Conservation (phyloP, 1,140 invertebrate species). For the Periplaneta americana region DNA sequence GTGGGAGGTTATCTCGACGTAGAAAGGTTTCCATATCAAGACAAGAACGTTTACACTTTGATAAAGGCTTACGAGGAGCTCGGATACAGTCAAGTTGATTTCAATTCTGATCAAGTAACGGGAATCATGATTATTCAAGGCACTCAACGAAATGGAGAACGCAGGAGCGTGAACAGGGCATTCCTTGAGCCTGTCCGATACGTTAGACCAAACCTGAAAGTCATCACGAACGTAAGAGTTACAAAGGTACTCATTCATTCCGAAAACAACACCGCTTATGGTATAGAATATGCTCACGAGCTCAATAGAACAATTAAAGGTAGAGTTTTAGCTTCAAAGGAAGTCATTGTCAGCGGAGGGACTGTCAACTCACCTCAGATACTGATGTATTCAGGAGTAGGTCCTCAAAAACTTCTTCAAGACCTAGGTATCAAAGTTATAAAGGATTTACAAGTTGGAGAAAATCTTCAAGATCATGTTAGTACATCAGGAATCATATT, state of each 20-base stretch:
- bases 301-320: slow-evolving; percentile 27
- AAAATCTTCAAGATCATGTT: slow-evolving; percentile 68
- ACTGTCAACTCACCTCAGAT: slow-evolving; percentile 59
- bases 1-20: slow-evolving; percentile 38
- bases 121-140: slow-evolving; percentile 48
- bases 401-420: slow-evolving; percentile 51
- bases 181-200: slow-evolving; percentile 54
- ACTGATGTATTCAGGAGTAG: slow-evolving; percentile 62
- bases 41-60: slow-evolving; percentile 57
- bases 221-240: slow-evolving; percentile 57
- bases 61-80: slow-evolving; percentile 58
- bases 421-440: slow-evolving; percentile 40
- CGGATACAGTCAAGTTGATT: slow-evolving; percentile 62
- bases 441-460: slow-evolving; percentile 64
- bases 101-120: slow-evolving; percentile 63
- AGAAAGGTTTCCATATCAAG: slow-evolving; percentile 48
- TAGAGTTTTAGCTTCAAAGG: slow-evolving; percentile 33
- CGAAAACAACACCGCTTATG: slow-evolving; percentile 28
- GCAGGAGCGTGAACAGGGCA: slow-evolving; percentile 56
- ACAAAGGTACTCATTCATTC: slow-evolving; percentile 39
- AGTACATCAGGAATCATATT: slow-evolving; percentile 46
- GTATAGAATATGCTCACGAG: slow-evolving; percentile 41
- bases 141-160: slow-evolving; percentile 56
- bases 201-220: slow-evolving; percentile 60
- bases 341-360: slow-evolving; percentile 57